Percentiles rank a stretch among this genome's conserved stretches.
Evolutionary conservation across 2,113 vertebrate species (phyloP).

Genomic region (Hippocampus guttulatus): DNA sequence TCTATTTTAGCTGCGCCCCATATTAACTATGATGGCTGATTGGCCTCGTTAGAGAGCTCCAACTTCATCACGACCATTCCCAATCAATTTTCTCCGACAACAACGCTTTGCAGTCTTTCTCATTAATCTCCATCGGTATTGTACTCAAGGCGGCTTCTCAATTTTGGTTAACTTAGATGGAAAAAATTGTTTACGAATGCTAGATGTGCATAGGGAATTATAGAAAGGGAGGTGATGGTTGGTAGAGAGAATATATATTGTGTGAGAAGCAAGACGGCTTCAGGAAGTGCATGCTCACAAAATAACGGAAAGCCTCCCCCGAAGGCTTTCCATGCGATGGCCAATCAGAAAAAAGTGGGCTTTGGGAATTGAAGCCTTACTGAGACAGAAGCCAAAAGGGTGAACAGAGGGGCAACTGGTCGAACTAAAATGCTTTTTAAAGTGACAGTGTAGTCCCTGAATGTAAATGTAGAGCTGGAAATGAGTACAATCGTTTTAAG

Average conservation of each 20-base stretch:
- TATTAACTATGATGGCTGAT: conserved; percentile 76
- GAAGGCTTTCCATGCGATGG: background rate
- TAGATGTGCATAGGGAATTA: background rate
- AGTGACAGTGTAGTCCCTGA: background rate
- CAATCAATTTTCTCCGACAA: conserved; percentile 74
- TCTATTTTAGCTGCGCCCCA: conserved; percentile 74
- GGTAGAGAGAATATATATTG: background rate
- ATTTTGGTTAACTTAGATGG: conserved; percentile 14
- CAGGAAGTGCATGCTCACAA: background rate
- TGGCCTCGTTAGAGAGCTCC: conserved; percentile 65
- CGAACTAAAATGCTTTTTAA: background rate
- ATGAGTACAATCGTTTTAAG: background rate
- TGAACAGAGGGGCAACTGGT: background rate
- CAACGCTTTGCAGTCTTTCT: conserved; percentile 63
- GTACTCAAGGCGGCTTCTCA: conserved; percentile 13
- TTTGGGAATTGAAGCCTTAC: background rate
- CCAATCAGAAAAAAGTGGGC: conserved; percentile 4
- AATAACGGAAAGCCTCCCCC: background rate
- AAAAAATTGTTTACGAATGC: background rate
- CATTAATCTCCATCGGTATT: conserved; percentile 56
- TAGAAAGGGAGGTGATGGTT: background rate
- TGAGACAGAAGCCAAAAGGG: background rate
- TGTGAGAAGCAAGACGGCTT: background rate
- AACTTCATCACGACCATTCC: conserved; percentile 73
- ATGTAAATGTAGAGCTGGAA: background rate